A percentile compares a stretch with the other conserved stretches of the same genome.
phyloP scores from a whole-genome alignment of 1,140 invertebrate genomes.

The Sycobia sp. region DNA sequence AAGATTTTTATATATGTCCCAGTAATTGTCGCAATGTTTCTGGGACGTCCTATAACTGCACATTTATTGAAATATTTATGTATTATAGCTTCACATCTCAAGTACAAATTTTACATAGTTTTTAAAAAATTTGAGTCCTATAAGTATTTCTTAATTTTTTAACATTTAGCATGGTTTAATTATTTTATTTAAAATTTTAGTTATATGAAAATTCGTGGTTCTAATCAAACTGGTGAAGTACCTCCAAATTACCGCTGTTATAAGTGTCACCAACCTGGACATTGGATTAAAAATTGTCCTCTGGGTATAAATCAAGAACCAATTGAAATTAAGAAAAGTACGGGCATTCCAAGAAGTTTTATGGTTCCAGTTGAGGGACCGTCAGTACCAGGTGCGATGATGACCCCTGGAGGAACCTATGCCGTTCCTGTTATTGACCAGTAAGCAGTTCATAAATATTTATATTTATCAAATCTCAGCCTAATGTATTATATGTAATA shows the following conservation, averaged over 20 bases:
- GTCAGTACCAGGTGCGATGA: conserved; percentile 87
- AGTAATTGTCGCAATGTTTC: no score
- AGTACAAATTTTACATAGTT: background rate
- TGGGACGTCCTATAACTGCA: no score
- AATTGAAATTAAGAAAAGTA: conserved; percentile 87
- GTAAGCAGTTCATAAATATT: conserved; percentile 75
- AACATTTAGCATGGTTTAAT: background rate
- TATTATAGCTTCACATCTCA: no score
- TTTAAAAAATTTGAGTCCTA: background rate
- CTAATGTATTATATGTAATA: no score
- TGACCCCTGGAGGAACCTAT: conserved; percentile 90
- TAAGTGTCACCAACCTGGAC: conserved; percentile 89
- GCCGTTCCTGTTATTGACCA: conserved; percentile 90
- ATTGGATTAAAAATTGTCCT: conserved; percentile 96
- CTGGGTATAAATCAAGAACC: conserved; percentile 69
- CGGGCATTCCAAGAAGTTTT: conserved; percentile 97
- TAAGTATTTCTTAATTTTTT: no score
- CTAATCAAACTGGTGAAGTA: conserved; percentile 85
- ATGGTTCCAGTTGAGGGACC: conserved; percentile 92
- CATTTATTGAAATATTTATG: no score
- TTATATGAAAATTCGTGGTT: conserved; percentile 85
- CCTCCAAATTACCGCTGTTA: conserved; percentile 90
- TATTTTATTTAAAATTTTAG: conserved; percentile 60
- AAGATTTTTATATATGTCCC: no score
- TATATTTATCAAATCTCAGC: no score